Evolutionary conservation across 2,113 vertebrate species (phyloP).

Genomic region (Motacilla alba): DNA sequence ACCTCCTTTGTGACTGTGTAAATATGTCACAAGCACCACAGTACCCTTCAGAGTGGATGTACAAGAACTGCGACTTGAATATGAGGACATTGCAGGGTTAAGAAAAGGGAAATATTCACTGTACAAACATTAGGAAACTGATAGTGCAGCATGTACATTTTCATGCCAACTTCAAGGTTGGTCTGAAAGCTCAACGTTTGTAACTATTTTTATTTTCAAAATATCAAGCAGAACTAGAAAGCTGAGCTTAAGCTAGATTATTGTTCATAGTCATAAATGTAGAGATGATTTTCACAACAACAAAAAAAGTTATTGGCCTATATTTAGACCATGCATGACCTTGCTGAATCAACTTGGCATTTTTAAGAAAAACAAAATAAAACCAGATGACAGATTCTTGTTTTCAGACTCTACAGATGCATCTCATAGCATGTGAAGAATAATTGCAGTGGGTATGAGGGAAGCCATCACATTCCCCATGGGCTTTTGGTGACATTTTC

Average conservation of each 20-base stretch:
- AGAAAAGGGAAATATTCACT: neutral
- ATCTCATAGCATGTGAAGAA: neutral
- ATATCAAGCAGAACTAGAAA: constrained; percentile 26
- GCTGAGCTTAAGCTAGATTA: neutral
- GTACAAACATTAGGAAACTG: neutral
- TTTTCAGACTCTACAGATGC: neutral
- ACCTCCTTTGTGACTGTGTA: neutral
- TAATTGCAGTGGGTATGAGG: neutral
- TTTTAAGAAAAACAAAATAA: constrained; percentile 32
- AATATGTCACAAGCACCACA: neutral
- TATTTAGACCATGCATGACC: constrained; percentile 32
- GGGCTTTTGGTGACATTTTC: neutral
- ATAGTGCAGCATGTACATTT: neutral
- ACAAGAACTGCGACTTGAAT: neutral
- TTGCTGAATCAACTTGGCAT: constrained; percentile 44
- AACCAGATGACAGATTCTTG: constrained; percentile 30
- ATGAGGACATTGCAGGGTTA: neutral
- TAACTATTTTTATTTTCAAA: constrained; percentile 18
- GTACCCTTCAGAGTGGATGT: neutral
- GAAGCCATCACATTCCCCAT: neutral
- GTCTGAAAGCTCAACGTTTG: constrained; percentile 5
- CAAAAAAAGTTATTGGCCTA: constrained; percentile 23
- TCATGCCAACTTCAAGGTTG: constrained; percentile 16
- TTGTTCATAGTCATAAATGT: constrained; percentile 50
- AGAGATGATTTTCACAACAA: constrained; percentile 36